phyloP scores from a whole-genome alignment of 1,140 invertebrate genomes.

The Macrocentrus cingulum region DNA sequence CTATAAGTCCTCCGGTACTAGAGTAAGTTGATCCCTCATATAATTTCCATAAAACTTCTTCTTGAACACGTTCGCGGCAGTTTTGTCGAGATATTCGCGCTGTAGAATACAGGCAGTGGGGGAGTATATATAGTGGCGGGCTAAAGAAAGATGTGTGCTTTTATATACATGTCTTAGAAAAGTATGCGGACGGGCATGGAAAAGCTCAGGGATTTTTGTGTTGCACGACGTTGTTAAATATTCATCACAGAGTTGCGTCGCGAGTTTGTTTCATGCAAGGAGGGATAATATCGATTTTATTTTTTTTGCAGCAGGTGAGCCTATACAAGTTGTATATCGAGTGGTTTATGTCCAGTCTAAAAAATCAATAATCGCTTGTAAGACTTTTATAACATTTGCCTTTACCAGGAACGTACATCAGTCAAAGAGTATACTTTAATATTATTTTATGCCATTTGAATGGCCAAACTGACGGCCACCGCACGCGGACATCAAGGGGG shows the following conservation, averaged over 20 bases:
- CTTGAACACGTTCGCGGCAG: conserved; percentile 27
- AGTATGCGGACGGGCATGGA: no score
- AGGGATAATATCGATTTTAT: neutral
- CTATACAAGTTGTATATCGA: no score
- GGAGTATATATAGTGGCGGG: no score
- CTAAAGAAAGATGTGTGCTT: conserved; percentile 4
- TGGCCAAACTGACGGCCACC: no score
- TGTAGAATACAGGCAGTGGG: neutral
- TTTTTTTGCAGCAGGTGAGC: neutral
- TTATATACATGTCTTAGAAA: neutral
- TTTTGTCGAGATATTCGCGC: conserved; percentile 22
- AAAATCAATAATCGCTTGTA: no score
- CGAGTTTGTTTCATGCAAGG: conserved; percentile 17
- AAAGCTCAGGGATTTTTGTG: conserved; percentile 23
- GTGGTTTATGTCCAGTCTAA: no score
- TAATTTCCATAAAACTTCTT: conserved; percentile 35
- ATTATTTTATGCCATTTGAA: no score
- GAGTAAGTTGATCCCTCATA: conserved; percentile 32
- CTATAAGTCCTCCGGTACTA: conserved; percentile 11
- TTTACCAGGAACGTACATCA: no score
- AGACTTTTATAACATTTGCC: no score
- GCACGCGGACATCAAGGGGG: no score
- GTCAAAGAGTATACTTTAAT: no score
- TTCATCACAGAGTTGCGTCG: conserved; percentile 40
- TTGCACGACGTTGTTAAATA: conserved; percentile 38